These are phyloP conservation scores for Zaprionus vittiger DNA, from an alignment of 1,140 invertebrate genomes.

Conservation along the genomic window DNA sequence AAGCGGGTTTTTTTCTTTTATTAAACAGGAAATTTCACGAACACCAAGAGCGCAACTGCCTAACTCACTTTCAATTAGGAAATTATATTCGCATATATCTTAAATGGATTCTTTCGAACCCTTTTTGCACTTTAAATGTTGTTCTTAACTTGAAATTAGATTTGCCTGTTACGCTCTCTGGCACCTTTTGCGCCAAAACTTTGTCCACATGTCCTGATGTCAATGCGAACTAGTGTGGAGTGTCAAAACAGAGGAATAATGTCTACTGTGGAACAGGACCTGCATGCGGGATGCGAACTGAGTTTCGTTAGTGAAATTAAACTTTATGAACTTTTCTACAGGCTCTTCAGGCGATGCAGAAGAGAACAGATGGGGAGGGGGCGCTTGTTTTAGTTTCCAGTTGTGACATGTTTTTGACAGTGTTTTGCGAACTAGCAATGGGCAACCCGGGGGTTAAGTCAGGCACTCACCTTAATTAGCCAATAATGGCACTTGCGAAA, in stretches of 20 bases:
- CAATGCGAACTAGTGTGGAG: constrained; percentile 8
- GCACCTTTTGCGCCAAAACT: constrained; percentile 59
- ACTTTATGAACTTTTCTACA: constrained; percentile 62
- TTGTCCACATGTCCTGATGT: constrained; percentile 43
- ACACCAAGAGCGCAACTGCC: not conserved
- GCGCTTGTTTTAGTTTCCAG: constrained; percentile 10
- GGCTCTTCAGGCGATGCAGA: not conserved
- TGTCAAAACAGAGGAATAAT: constrained; percentile 61
- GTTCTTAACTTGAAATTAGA: constrained; percentile 70
- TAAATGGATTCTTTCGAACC: constrained; percentile 5
- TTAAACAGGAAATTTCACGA: not conserved
- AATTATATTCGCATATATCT: constrained; percentile 5
- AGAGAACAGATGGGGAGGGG: not conserved
- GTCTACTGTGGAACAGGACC: constrained; percentile 48
- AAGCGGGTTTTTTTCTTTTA: not conserved
- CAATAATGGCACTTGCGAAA: constrained; percentile 2
- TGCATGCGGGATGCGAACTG: constrained; percentile 47
- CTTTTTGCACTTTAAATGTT: constrained; percentile 53
- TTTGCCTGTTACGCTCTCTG: constrained; percentile 68
- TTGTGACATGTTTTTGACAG: constrained; percentile 38
- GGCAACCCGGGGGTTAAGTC: not conserved
- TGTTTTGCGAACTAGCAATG: not conserved
- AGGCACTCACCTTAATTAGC: constrained; percentile 11
- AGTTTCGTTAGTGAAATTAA: constrained; percentile 61
- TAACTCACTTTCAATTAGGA: not conserved